Evolutionary conservation across 2,113 vertebrate species (phyloP).

Genomic region (Anoura caudifer): DNA sequence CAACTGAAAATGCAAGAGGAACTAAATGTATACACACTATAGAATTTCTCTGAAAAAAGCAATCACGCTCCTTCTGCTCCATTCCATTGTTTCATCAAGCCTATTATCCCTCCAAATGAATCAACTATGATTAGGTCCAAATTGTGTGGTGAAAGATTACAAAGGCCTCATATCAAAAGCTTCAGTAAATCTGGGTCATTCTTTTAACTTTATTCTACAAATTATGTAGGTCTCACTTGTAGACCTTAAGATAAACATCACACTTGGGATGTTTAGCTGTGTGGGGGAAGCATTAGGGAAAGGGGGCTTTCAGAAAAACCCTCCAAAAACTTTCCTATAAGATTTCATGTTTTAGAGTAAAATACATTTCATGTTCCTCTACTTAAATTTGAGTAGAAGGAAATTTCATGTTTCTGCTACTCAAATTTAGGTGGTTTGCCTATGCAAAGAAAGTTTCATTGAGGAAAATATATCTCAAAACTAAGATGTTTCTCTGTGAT

Average conservation of each 20-base stretch:
- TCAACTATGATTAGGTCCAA: conserved; percentile 24
- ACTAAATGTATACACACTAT: neutral
- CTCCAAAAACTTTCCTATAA: neutral
- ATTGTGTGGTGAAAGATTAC: neutral
- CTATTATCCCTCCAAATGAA: conserved; percentile 42
- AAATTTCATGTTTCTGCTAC: neutral
- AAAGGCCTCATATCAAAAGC: neutral
- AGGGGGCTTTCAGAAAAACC: neutral
- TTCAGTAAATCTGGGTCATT: neutral
- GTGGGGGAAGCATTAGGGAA: neutral
- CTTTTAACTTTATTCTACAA: neutral
- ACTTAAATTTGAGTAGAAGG: too few species aligned
- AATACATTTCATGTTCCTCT: neutral
- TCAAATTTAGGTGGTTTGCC: neutral
- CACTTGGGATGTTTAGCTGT: neutral
- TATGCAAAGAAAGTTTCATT: neutral
- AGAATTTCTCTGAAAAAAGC: conserved; percentile 12
- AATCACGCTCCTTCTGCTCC: neutral
- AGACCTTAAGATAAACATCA: neutral
- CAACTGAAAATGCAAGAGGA: neutral
- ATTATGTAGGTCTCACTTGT: neutral
- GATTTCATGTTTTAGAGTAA: neutral
- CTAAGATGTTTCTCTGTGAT: neutral
- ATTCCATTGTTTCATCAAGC: conserved; percentile 44
- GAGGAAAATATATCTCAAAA: neutral